Evolutionary conservation across 2,888 invertebrate species (phyloP).

Genomic region (Drosophila maculinotata): DNA sequence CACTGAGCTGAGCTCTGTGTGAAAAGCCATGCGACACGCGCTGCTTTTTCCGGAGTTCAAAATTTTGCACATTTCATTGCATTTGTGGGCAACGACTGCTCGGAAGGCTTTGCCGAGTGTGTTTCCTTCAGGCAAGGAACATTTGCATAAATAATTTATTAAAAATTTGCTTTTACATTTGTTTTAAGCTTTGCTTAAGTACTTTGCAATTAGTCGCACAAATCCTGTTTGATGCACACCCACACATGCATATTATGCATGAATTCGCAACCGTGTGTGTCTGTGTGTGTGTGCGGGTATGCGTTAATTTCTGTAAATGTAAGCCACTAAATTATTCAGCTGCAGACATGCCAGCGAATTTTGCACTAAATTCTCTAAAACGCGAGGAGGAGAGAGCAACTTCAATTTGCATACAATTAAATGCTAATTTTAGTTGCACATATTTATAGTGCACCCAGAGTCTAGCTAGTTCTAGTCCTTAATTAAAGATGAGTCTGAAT

Average conservation of each 20-base stretch:
- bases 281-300: conserved; percentile 29
- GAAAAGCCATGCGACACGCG: conserved; percentile 63
- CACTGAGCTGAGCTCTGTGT: conserved; percentile 52
- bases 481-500: neutral
- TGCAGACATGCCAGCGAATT: conserved; percentile 73
- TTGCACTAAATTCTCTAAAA: conserved; percentile 36
- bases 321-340: conserved; percentile 73
- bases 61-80: conserved; percentile 52
- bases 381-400: conserved; percentile 20
- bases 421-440: conserved; percentile 60
- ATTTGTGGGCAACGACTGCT: conserved; percentile 12
- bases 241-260: conserved; percentile 39
- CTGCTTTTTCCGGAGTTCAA: conserved; percentile 6
- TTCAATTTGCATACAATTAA: conserved; percentile 77
- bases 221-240: conserved; percentile 73
- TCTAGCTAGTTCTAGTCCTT: neutral
- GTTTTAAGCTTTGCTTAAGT: conserved; percentile 82
- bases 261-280: conserved; percentile 13
- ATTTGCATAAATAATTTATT: conserved; percentile 82
- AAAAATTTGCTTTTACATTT: conserved; percentile 80
- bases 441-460: conserved; percentile 15
- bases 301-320: conserved; percentile 80
- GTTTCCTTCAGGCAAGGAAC: conserved; percentile 18
- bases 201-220: conserved; percentile 84
- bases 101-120: conserved; percentile 10